Percentiles rank a stretch among this genome's conserved stretches.
phyloP scores from a whole-genome alignment of 2,113 vertebrate genomes.

The Grus americana region DNA sequence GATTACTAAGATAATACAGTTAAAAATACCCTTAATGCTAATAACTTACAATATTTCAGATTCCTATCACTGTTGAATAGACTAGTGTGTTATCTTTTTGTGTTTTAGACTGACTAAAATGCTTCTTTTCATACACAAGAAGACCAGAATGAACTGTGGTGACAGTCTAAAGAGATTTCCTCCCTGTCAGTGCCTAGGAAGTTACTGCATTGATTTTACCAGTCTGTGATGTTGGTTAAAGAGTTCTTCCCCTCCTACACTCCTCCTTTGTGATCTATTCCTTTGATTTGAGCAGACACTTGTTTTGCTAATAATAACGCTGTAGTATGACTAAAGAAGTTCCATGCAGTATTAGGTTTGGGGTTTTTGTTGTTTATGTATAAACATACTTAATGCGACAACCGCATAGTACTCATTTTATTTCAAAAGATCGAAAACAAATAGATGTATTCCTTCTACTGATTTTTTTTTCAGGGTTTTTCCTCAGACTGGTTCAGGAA shows the following conservation, averaged over 20 bases:
- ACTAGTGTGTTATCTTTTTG: neutral
- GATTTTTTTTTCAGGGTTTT: neutral
- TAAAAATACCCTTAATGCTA: neutral
- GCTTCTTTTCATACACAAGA: neutral
- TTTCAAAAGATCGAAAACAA: neutral
- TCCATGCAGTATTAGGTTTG: neutral
- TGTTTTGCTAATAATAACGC: neutral
- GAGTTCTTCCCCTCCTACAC: neutral
- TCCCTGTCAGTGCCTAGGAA: neutral
- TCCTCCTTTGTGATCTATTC: neutral
- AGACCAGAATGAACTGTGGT: neutral
- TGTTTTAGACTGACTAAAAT: neutral
- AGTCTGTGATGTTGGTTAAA: neutral
- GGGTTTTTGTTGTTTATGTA: neutral
- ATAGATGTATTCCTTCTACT: neutral
- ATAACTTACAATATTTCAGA: neutral
- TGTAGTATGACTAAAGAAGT: neutral
- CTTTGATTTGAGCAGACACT: neutral
- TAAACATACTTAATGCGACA: neutral
- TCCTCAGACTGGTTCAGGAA: neutral
- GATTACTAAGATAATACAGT: neutral
- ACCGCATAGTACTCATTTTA: neutral
- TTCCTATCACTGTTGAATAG: neutral
- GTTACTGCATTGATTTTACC: neutral
- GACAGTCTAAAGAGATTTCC: neutral